Evolutionary conservation across 1,140 invertebrate genomes (phyloP), one percentile per base, ranked within the genome.

Genomic region (Dryas iulia): DNA sequence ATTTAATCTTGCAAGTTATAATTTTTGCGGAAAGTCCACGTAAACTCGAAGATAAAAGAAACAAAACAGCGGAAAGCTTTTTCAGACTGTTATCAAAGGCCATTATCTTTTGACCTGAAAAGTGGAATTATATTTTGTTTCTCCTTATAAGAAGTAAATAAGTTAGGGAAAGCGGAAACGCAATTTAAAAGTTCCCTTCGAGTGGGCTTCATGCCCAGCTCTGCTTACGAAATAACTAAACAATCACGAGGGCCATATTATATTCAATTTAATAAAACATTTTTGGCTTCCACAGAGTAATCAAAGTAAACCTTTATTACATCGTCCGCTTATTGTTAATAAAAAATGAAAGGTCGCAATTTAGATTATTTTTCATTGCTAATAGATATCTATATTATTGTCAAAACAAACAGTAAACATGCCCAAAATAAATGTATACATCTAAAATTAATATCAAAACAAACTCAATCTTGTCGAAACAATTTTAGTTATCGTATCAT

Each of bases 41-140:
- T 78, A 86, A 87, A 86, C 81, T 87, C 78, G 72, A 75, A 83
- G 82, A 86, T 84, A 89, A 90, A 88, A 77, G 81, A 90, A 87
- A 87, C 86, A 89, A 89, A 89, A 86, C 84, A 89, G 82, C 84
- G 87, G 86, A 90, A 89, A 90, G 86, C 85, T 89, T 86, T 87
- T 83, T 85, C 82, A 82, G 80, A 80, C 79, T 83, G 81, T 89
- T 88, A 90, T 88, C 85, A 88, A 88, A 90, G 82, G 77, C 86
- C 86, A 90, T 90, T 90, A 90, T 88, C 84, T 88, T 78, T 84
- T 87, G 87, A 89, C 86, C 86, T 88, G 83, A 64, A 69, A 85
- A 84, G 80, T 80, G 77, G 84, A 87, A 87, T 87, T 89, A 86
- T 86, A 87, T 89, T 89, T 87, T 83, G 83, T 83, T 84, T 84